Evolutionary conservation across 2,797 vertebrate species (phyloP).

Genomic region (Oreortyx pictus): DNA sequence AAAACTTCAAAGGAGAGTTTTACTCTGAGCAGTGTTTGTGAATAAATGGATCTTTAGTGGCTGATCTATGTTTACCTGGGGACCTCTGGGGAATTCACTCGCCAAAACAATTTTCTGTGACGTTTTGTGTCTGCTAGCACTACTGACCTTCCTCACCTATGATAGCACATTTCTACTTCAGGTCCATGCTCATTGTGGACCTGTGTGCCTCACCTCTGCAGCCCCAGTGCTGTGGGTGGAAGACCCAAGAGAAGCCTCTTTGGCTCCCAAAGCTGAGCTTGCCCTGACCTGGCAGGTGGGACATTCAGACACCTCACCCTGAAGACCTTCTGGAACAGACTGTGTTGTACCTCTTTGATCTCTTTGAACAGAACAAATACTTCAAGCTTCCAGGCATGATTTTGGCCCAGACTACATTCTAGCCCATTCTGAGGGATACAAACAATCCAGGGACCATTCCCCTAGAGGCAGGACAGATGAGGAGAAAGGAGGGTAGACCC

Average conservation of each 20-base stretch:
- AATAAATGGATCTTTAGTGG: slow-evolving; percentile 8
- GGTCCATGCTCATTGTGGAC: neutral
- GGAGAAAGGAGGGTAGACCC: neutral
- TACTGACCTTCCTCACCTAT: slow-evolving; percentile 25
- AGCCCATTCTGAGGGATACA: neutral
- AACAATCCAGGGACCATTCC: neutral
- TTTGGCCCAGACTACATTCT: neutral
- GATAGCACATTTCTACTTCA: neutral
- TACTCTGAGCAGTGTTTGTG: slow-evolving; percentile 11
- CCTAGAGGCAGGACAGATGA: neutral
- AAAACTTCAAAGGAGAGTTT: slow-evolving; percentile 33
- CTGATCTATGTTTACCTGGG: neutral
- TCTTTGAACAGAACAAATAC: neutral
- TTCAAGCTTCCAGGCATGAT: neutral
- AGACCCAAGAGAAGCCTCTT: neutral
- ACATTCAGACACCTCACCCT: neutral
- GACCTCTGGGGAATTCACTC: neutral
- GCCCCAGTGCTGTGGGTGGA: neutral
- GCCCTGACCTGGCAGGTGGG: neutral
- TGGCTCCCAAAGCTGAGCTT: neutral
- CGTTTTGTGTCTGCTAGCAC: neutral
- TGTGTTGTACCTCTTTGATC: neutral
- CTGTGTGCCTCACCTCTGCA: neutral
- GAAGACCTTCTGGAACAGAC: neutral
- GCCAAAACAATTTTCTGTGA: neutral